phyloP scores from a whole-genome alignment of 2,113 vertebrate genomes.

The Okapia johnstoni region DNA sequence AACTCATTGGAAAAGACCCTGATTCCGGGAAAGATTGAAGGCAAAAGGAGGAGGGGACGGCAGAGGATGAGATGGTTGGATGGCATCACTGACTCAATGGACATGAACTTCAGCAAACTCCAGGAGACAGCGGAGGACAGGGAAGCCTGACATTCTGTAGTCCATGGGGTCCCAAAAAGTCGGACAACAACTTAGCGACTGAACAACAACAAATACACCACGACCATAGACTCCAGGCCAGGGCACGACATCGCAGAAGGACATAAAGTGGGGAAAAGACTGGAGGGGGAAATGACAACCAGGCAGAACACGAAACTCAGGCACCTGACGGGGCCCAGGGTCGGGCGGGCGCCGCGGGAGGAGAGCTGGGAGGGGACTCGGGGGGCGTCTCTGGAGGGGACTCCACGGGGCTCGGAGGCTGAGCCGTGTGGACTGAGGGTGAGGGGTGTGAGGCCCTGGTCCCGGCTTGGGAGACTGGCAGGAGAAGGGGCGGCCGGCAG shows the following conservation, averaged over 20 bases:
- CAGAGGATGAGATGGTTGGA: not conserved
- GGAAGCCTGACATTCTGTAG: not conserved
- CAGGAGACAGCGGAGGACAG: not conserved
- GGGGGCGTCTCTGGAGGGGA: fast-evolving
- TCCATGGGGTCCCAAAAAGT: not conserved
- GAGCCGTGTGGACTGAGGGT: fast-evolving
- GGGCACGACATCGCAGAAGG: not conserved
- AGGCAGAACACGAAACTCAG: not conserved
- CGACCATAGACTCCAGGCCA: not conserved
- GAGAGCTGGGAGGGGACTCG: not conserved
- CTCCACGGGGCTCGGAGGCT: not conserved
- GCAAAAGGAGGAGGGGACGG: not conserved
- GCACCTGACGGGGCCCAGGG: not conserved
- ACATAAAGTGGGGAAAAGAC: not conserved
- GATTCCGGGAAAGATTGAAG: not conserved
- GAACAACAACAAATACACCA: not conserved
- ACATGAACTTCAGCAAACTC: not conserved
- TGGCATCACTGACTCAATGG: not conserved
- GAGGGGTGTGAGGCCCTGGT: not conserved
- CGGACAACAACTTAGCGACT: not conserved
- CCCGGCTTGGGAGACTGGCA: not conserved
- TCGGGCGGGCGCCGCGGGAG: fast-evolving
- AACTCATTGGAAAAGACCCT: not conserved
- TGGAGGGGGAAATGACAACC: not conserved
- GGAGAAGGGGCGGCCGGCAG: too few relatives aligned